Evolutionary conservation across 2,888 invertebrate species (phyloP).

Genomic region (Macrophya annulata): DNA sequence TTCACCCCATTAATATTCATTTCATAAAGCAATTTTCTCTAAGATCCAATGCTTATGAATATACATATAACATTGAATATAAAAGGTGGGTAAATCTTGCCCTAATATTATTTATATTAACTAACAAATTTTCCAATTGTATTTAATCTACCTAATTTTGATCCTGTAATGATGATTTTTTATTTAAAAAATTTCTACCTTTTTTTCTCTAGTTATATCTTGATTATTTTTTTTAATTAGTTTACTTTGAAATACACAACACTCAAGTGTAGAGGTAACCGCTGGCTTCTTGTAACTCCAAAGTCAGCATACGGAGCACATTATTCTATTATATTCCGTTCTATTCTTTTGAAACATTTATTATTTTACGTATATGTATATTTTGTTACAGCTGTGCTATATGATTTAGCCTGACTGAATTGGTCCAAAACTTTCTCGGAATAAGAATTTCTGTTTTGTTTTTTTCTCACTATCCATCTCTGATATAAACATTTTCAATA

Average conservation of each 20-base stretch:
- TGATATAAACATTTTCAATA: background rate
- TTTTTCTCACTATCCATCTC: slow-evolving; percentile 4
- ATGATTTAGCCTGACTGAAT: slow-evolving; percentile 19
- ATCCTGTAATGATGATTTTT: slow-evolving; percentile 26
- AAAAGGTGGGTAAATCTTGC: slow-evolving; percentile 27
- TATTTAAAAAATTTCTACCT: background rate
- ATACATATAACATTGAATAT: background rate
- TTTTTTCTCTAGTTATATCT: slow-evolving; percentile 21
- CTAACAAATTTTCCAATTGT: slow-evolving; percentile 46
- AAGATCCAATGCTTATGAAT: background rate
- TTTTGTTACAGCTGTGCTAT: slow-evolving; percentile 18
- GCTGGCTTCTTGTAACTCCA: background rate
- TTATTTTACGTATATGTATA: slow-evolving; percentile 28
- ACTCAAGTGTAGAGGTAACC: background rate
- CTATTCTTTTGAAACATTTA: slow-evolving; percentile 19
- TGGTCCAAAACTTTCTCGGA: background rate
- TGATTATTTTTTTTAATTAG: slow-evolving; percentile 14
- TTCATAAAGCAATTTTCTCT: background rate
- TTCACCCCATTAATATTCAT: background rate
- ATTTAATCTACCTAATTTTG: slow-evolving; percentile 18
- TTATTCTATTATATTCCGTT: background rate
- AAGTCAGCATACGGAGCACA: slow-evolving; percentile 6
- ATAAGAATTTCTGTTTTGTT: background rate
- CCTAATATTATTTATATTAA: slow-evolving; percentile 51
- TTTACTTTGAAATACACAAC: background rate